phyloP scores from a whole-genome alignment of 2,888 invertebrate genomes.

The Euzophera pinguis region DNA sequence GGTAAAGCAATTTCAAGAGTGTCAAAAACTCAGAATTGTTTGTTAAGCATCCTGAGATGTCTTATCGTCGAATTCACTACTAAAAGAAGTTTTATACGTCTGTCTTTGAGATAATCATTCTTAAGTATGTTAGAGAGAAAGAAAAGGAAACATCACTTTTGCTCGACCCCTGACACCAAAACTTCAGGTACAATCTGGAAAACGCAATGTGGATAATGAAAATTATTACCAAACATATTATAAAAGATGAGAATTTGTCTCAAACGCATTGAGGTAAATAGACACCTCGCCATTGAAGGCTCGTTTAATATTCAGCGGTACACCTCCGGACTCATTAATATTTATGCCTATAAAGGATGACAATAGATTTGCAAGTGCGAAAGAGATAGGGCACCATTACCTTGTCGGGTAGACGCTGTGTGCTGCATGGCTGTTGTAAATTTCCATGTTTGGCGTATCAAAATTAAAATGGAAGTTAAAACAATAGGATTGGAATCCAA shows the following conservation, averaged over 20 bases:
- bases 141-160: too few species aligned
- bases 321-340: constrained; percentile 33
- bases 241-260: not conserved
- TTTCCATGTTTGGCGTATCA: not conserved
- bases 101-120: too few species aligned
- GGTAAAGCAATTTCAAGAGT: too few species aligned
- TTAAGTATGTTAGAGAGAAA: too few species aligned
- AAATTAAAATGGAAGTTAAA: not conserved
- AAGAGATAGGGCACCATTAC: constrained; percentile 28
- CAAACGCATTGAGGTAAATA: constrained; percentile 13
- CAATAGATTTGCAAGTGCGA: constrained; percentile 25
- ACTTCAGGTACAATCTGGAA: too few species aligned
- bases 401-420: constrained; percentile 20
- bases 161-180: too few species aligned
- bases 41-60: too few species aligned
- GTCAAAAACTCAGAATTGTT: too few species aligned
- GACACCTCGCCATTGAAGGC: constrained; percentile 16
- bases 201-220: too few species aligned
- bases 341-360: constrained; percentile 33
- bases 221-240: not conserved
- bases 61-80: too few species aligned
- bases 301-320: constrained; percentile 35
- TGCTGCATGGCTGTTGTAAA: not conserved
- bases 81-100: too few species aligned
- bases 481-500: not conserved